Evolutionary conservation across 35 echinoderm and acorn worm genomes (phyloP), one percentile per base, ranked within the genome.

Genomic region (Anneissia japonica): DNA sequence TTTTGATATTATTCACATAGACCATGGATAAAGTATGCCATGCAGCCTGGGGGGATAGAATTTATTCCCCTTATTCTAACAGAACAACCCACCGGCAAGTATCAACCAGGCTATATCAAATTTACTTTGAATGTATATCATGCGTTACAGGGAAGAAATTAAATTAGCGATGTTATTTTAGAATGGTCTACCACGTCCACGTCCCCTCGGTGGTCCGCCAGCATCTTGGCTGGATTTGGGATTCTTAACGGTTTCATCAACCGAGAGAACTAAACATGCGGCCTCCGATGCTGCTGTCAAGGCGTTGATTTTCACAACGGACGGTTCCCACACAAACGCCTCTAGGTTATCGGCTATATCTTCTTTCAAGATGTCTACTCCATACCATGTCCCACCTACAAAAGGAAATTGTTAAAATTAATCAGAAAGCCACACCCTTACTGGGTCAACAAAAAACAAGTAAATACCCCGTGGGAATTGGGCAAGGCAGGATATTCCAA

Each of bases 241-340:
- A 84, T 99, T 99, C 85, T 99, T 99, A 41, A 99, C 88, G 32
- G 96, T 99, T 74, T 99, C 96, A 43, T 99, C 96, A 13, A 99
- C 96, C 1, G 96, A 99, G 38, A 99, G 89, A 3, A 99, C 87
- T 17, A 99, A 73, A 83, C 96, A 99, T 5, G 92, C 92, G 19
- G 96, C 96, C 75, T 99, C 96, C 1, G 96, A 94, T 13, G 96
- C 96, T 31, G 96, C 96, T 2, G 96, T 99, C n/a, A 99, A 80
- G 29, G 96, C 96, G 46, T 99, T 99, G 26, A 94, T 99, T 83
- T 99, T 99, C 72, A 99, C 96, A 30, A 99, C 85, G 13, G 96
- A 79, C 23, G 96, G 96, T 80, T 99, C 96, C 96, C 96, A 99
- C 23, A 99, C 96, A 41, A 89, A 99, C 21, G 96, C 96, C 34